phyloP scores from a whole-genome alignment of 2,888 invertebrate genomes.

The Blera fallax region DNA sequence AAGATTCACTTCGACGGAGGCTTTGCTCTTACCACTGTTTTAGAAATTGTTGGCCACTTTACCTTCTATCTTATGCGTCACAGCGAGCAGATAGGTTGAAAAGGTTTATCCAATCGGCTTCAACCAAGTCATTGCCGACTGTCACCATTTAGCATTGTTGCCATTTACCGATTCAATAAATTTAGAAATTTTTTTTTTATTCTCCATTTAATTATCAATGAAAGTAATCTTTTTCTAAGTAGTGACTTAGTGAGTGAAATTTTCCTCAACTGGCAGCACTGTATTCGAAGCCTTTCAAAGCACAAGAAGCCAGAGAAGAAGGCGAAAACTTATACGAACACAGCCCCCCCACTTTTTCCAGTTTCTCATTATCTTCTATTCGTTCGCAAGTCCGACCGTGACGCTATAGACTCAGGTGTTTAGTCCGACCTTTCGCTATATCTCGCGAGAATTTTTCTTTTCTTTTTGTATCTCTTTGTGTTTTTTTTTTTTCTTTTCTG shows the following conservation, averaged over 20 bases:
- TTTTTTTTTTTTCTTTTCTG: not conserved
- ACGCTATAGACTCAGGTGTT: not conserved
- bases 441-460: not conserved
- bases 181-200: too few species aligned
- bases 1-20: too few species aligned
- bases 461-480: not conserved
- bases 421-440: slow-evolving; percentile 33
- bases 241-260: not conserved
- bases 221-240: not conserved
- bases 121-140: too few species aligned
- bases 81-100: too few species aligned
- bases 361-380: slow-evolving; percentile 1
- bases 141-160: too few species aligned
- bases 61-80: too few species aligned
- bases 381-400: slow-evolving; percentile 6
- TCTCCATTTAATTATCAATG: too few species aligned
- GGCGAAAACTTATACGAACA: not conserved
- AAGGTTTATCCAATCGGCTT: too few species aligned
- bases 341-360: not conserved
- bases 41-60: too few species aligned
- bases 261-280: not conserved
- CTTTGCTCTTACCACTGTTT: too few species aligned
- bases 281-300: not conserved
- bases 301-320: not conserved
- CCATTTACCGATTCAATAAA: too few species aligned